Conservation (phyloP, 2,888 invertebrate species). For the Drosophila cracens region DNA sequence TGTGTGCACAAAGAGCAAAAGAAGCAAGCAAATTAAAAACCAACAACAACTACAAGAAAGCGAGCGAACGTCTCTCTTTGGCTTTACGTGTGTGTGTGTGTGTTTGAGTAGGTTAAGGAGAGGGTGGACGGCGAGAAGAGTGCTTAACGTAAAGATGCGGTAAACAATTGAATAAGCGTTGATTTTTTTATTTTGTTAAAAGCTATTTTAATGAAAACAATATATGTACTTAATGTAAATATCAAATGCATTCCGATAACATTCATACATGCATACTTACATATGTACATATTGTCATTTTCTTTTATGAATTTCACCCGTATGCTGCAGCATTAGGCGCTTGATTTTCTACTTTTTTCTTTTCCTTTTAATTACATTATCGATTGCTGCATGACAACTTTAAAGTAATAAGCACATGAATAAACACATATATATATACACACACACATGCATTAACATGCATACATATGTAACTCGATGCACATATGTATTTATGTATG, state of each 20-base stretch:
- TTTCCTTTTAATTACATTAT: slow-evolving; percentile 69
- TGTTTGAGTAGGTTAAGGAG: slow-evolving; percentile 6
- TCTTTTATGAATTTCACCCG: slow-evolving; percentile 39
- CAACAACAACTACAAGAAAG: slow-evolving; percentile 6
- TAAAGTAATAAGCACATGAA: slow-evolving; percentile 62
- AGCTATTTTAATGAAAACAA: slow-evolving; percentile 8
- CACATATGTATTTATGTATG: slow-evolving; percentile 24
- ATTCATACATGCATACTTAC: not conserved
- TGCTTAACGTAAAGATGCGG: slow-evolving; percentile 38
- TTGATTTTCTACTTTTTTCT: slow-evolving; percentile 26
- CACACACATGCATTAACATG: slow-evolving; percentile 2
- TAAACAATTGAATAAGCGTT: slow-evolving; percentile 59
- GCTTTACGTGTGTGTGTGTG: slow-evolving; percentile 6
- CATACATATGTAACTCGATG: slow-evolving; percentile 10
- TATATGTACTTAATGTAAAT: not conserved
- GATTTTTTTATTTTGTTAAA: slow-evolving; percentile 8
- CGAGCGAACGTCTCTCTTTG: not conserved
- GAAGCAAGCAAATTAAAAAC: slow-evolving; percentile 2
- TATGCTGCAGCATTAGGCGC: slow-evolving; percentile 42
- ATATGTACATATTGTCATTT: slow-evolving; percentile 9
- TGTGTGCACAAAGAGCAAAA: slow-evolving; percentile 37
- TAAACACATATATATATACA: slow-evolving; percentile 11
- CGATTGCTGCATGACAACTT: slow-evolving; percentile 59
- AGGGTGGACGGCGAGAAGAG: not conserved
- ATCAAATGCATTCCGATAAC: slow-evolving; percentile 20